Evolutionary conservation across 2,113 vertebrate species (phyloP).

Genomic region (Takifugu flavidus): DNA sequence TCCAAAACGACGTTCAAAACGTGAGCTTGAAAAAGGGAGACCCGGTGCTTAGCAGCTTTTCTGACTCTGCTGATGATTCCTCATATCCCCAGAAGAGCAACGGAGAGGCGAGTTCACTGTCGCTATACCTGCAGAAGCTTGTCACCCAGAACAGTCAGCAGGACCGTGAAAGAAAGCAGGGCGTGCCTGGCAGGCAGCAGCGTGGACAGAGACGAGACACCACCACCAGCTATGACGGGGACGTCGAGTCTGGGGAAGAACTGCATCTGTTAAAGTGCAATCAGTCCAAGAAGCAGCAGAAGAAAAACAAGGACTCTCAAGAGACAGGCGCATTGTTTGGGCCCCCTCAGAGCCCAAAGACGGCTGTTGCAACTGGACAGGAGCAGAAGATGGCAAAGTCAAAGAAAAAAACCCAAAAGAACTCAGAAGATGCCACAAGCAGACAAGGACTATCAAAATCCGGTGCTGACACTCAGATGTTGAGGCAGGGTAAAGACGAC

Average conservation of each 20-base stretch:
- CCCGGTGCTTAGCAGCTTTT: conserved; percentile 38
- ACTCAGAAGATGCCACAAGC: conserved; percentile 18
- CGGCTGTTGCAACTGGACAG: conserved; percentile 17
- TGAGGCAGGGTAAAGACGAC: conserved; percentile 27
- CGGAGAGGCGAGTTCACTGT: conserved; percentile 62
- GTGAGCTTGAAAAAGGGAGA: conserved; percentile 44
- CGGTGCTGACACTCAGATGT: conserved; percentile 12
- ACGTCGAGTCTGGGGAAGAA: conserved; percentile 73
- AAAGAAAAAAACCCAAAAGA: conserved; percentile 61
- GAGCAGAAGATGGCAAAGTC: conserved; percentile 45
- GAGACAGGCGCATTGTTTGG: conserved; percentile 2
- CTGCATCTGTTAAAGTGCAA: conserved; percentile 18
- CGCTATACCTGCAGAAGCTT: conserved; percentile 66
- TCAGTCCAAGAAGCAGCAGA: conserved; percentile 48
- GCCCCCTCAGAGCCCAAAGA: conserved; percentile 18
- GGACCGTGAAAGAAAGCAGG: conserved; percentile 28
- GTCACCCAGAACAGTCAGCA: conserved; percentile 39
- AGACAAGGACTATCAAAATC: neutral
- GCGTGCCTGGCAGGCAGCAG: conserved; percentile 39
- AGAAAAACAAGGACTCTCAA: conserved; percentile 41
- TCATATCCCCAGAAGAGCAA: conserved; percentile 54
- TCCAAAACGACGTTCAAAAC: conserved; percentile 49
- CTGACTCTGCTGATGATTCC: conserved; percentile 63
- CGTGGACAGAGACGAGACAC: conserved; percentile 60
- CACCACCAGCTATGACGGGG: conserved; percentile 63